Conservation (phyloP, 2,888 invertebrate species). For the Archips xylosteana region DNA sequence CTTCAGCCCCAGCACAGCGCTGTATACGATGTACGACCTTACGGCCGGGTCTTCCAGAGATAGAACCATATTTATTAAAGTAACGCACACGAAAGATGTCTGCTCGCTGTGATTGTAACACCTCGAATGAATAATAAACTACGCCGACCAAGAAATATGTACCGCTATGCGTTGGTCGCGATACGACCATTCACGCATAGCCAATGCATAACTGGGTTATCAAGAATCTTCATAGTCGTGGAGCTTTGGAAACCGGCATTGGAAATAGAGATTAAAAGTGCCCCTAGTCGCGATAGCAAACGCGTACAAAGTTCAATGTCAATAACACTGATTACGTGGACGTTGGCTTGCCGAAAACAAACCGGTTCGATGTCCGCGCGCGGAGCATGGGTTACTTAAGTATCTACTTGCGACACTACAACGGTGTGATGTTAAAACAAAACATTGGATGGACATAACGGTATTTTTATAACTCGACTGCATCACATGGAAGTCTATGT, state of each 20-base stretch:
- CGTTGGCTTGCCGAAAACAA: not conserved
- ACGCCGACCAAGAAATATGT: constrained; percentile 16
- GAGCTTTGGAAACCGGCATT: constrained; percentile 1
- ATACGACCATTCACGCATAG: constrained; percentile 33
- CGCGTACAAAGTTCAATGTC: constrained; percentile 22
- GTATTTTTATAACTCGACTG: not conserved
- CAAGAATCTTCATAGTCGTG: not conserved
- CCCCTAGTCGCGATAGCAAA: not conserved
- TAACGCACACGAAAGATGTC: constrained; percentile 1
- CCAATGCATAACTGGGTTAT: constrained; percentile 19
- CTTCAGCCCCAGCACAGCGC: constrained; percentile 70
- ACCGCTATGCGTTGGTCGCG: constrained; percentile 20
- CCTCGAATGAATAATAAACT: constrained; percentile 20
- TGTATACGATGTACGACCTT: constrained; percentile 70
- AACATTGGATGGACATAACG: not conserved
- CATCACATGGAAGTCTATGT: not conserved
- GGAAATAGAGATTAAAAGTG: constrained; percentile 4
- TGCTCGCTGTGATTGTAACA: constrained; percentile 20
- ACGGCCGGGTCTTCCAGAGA: constrained; percentile 60
- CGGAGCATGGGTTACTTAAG: not conserved
- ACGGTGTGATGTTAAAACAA: not conserved
- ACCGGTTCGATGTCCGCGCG: constrained; percentile 9
- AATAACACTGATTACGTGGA: not conserved
- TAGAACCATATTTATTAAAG: constrained; percentile 57
- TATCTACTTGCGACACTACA: not conserved